Conservation (phyloP, 2,888 invertebrate species). For the Nemotelus pantherinus region DNA sequence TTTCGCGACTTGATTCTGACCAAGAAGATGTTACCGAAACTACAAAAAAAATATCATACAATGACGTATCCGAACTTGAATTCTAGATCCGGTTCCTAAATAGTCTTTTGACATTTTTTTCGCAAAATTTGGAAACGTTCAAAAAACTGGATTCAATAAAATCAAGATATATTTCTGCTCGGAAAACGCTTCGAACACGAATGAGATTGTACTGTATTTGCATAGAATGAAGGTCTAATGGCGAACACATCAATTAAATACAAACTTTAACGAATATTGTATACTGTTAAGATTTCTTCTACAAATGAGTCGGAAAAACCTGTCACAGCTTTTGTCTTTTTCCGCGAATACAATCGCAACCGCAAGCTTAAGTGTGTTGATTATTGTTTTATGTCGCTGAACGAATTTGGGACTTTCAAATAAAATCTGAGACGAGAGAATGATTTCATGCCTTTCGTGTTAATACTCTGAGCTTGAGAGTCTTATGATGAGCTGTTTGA, state of each 20-base stretch:
- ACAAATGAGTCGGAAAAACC: too few relatives aligned
- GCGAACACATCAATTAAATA: conserved; percentile 5
- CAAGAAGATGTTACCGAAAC: not conserved
- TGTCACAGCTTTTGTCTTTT: too few relatives aligned
- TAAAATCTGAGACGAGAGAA: too few relatives aligned
- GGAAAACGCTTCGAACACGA: conserved; percentile 2
- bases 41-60: not conserved
- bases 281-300: too few relatives aligned
- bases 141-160: conserved; percentile 25
- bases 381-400: too few relatives aligned
- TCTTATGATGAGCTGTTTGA: too few relatives aligned
- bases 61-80: not conserved
- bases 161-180: conserved; percentile 4
- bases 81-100: not conserved
- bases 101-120: conserved; percentile 25
- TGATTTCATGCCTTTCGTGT: too few relatives aligned
- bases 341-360: too few relatives aligned
- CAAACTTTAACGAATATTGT: not conserved
- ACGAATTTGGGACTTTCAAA: too few relatives aligned
- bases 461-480: too few relatives aligned
- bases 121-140: not conserved
- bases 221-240: conserved; percentile 31
- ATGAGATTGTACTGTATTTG: conserved; percentile 4
- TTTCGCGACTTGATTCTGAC: not conserved
- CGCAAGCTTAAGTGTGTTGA: too few relatives aligned